Percentiles rank a stretch among this genome's conserved stretches.
phyloP scores from a whole-genome alignment of 2,113 vertebrate genomes.

The Sardina pilchardus region DNA sequence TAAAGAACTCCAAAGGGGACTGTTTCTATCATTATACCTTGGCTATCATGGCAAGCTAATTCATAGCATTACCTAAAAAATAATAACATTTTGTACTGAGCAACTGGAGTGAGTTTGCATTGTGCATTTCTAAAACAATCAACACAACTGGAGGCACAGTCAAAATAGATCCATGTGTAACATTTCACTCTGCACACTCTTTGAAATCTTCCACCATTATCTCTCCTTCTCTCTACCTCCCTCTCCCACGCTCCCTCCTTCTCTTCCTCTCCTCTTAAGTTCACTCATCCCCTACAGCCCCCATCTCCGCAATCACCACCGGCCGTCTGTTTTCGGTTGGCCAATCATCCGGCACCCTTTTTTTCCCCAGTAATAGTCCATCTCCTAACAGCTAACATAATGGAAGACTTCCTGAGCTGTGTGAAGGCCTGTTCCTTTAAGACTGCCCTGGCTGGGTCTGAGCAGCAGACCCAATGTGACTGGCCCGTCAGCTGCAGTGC shows the following conservation, averaged over 20 bases:
- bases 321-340: background rate
- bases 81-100: no score
- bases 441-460: background rate
- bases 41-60: background rate
- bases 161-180: no score
- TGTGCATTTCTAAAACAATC: no score
- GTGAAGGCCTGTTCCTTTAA: background rate
- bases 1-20: background rate
- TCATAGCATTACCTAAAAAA: background rate
- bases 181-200: no score
- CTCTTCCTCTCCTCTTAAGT: background rate
- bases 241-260: no score
- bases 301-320: background rate
- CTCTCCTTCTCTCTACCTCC: no score
- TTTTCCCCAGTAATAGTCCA: background rate
- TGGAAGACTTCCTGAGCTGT: background rate
- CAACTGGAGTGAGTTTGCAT: no score
- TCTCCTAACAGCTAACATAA: background rate
- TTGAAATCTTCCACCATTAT: no score
- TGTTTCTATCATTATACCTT: background rate
- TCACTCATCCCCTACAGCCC: background rate
- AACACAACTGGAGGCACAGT: no score
- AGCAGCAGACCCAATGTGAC: background rate
- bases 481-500: no score
- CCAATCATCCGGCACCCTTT: background rate